A percentile compares a stretch with the other conserved stretches of the same genome.
Evolutionary conservation across 2,888 invertebrate species (phyloP).

Genomic region (Andrena fulva): DNA sequence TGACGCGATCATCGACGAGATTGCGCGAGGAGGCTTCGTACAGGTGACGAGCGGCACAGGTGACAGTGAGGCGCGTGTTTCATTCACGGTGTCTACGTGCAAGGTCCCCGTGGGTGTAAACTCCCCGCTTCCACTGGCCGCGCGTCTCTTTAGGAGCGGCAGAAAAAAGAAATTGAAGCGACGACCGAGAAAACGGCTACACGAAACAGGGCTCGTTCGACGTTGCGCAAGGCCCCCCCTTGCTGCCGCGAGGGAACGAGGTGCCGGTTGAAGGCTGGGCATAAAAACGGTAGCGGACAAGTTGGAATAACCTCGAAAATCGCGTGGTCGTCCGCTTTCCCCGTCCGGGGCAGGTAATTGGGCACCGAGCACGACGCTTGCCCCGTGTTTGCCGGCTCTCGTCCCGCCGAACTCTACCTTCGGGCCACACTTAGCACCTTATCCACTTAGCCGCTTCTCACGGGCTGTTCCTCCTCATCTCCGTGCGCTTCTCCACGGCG

Average conservation of each 20-base stretch:
- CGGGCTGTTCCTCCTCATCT: constrained; percentile 76
- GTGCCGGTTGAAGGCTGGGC: constrained; percentile 17
- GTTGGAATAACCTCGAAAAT: constrained; percentile 56
- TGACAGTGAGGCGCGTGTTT: constrained; percentile 31
- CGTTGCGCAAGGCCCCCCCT: constrained; percentile 15
- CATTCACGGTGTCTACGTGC: constrained; percentile 2
- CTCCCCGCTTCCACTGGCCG: not conserved
- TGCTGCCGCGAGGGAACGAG: not conserved
- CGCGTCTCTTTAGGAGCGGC: not conserved
- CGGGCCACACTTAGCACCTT: constrained; percentile 83
- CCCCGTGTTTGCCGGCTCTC: constrained; percentile 58
- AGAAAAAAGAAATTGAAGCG: not conserved
- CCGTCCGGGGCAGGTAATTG: constrained; percentile 70
- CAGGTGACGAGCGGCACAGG: constrained; percentile 50
- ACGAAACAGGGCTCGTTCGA: constrained; percentile 1
- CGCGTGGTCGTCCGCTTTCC: constrained; percentile 61
- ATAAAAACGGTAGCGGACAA: constrained; percentile 53
- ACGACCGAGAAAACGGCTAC: not conserved
- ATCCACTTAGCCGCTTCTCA: constrained; percentile 83
- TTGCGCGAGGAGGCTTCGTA: constrained; percentile 26
- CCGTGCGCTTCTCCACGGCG: constrained; percentile 75
- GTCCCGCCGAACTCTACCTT: constrained; percentile 71
- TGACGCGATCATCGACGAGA: constrained; percentile 46
- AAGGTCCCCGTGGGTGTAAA: not conserved
- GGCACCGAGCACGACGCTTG: constrained; percentile 63